A percentile compares a stretch with the other conserved stretches of the same genome.
phyloP scores from a whole-genome alignment of 2,888 invertebrate species.

The Tinea semifulvella region DNA sequence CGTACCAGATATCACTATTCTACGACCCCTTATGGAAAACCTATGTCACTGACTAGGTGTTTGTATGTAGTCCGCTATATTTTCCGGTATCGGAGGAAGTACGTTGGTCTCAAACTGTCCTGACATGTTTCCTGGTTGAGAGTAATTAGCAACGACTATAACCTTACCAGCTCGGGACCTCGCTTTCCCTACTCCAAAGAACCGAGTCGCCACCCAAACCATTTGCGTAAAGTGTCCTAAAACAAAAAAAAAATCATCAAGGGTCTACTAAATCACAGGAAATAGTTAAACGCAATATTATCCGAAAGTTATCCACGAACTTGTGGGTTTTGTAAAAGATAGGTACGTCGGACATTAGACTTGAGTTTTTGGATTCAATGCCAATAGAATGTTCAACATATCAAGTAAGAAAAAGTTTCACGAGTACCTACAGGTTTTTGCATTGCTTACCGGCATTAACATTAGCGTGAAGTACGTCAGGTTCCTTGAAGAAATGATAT shows the following conservation, averaged over 20 bases:
- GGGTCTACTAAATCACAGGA: too few species aligned
- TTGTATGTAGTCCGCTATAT: slow-evolving; percentile 45
- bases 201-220: slow-evolving; percentile 80
- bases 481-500: slow-evolving; percentile 77
- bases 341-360: too few species aligned
- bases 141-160: slow-evolving; percentile 86
- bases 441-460: slow-evolving; percentile 74
- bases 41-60: slow-evolving; percentile 40
- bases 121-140: slow-evolving; percentile 80
- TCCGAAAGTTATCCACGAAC: too few species aligned
- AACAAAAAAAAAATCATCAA: too few species aligned
- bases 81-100: slow-evolving; percentile 75
- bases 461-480: slow-evolving; percentile 77
- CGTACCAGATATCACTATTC: slow-evolving; percentile 41
- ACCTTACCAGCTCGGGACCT: slow-evolving; percentile 79
- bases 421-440: too few species aligned
- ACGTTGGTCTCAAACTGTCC: slow-evolving; percentile 82
- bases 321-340: too few species aligned
- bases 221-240: slow-evolving; percentile 88
- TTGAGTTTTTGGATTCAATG: too few species aligned
- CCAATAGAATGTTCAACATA: too few species aligned
- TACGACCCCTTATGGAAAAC: slow-evolving; percentile 52
- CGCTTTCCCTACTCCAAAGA: slow-evolving; percentile 85
- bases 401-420: too few species aligned
- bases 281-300: too few species aligned